Evolutionary conservation across 2,888 invertebrate species (phyloP).

Genomic region (Drosophila niveifrons): DNA sequence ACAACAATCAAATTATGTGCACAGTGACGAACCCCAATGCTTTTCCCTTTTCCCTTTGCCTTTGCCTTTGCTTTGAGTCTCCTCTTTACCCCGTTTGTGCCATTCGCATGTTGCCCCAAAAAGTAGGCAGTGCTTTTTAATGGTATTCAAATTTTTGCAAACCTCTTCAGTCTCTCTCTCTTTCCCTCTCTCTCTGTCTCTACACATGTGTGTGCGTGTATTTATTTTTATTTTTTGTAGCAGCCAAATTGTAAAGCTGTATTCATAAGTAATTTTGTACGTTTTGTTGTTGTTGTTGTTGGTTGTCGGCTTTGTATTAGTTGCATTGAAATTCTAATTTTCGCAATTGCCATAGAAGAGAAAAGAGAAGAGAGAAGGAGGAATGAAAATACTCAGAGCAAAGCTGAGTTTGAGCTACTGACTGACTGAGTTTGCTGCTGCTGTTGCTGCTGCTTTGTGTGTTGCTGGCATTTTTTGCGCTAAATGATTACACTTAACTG

Average conservation of each 20-base stretch:
- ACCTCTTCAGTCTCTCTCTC: neutral
- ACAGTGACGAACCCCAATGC: constrained; percentile 10
- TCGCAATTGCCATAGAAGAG: constrained; percentile 49
- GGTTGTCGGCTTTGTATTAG: constrained; percentile 56
- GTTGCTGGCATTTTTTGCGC: constrained; percentile 66
- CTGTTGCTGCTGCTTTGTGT: constrained; percentile 19
- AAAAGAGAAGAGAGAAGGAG: constrained; percentile 1
- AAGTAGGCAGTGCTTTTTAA: constrained; percentile 62
- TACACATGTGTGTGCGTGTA: constrained; percentile 16
- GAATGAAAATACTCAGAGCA: constrained; percentile 20
- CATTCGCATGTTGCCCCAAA: constrained; percentile 27
- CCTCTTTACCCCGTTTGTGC: neutral
- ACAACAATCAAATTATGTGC: constrained; percentile 5
- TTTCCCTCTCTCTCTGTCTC: too few species aligned
- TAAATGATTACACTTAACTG: constrained; percentile 82
- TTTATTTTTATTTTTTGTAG: constrained; percentile 33
- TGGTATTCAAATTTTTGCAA: constrained; percentile 46
- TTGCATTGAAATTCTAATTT: constrained; percentile 80
- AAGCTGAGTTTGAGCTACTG: constrained; percentile 30
- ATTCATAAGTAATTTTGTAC: constrained; percentile 51
- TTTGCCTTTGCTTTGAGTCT: too few species aligned
- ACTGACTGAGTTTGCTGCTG: constrained; percentile 40
- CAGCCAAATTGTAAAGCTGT: constrained; percentile 44
- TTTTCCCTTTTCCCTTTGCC: too few species aligned
- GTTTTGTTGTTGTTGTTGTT: constrained; percentile 31